A percentile compares a stretch with the other conserved stretches of the same genome.
These are phyloP conservation scores for Antitype chi DNA, from an alignment of 2,888 invertebrate species.

Conservation along the genomic window DNA sequence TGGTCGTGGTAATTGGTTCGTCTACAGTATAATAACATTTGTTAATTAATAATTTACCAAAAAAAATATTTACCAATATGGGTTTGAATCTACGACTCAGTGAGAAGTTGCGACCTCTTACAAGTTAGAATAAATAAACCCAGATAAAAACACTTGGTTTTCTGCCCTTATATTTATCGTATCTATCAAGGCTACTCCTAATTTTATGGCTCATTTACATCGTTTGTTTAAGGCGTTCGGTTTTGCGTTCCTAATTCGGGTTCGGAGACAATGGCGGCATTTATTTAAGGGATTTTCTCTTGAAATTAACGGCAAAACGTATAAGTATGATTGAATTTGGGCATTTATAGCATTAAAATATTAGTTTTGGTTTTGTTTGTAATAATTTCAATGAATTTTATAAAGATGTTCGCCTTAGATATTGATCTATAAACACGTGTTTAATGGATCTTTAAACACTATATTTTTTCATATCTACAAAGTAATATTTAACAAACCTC, in stretches of 20 bases:
- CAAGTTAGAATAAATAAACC: neutral
- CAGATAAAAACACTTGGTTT: constrained; percentile 9
- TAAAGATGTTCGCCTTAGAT: neutral
- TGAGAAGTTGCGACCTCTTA: no score
- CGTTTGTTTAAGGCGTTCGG: constrained; percentile 64
- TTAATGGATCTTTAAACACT: neutral
- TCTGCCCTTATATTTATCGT: constrained; percentile 26
- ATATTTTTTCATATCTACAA: neutral
- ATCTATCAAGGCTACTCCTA: constrained; percentile 57
- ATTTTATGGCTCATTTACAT: constrained; percentile 66
- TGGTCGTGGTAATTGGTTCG: no score
- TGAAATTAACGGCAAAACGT: constrained; percentile 39
- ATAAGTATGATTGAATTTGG: constrained; percentile 45
- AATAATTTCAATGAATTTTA: neutral
- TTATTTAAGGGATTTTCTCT: constrained; percentile 47
- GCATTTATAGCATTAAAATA: neutral
- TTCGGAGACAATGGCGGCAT: constrained; percentile 59
- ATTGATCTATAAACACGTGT: neutral
- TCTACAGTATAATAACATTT: no score
- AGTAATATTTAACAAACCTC: neutral
- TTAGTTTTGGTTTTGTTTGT: neutral
- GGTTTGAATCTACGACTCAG: no score
- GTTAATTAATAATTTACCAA: no score
- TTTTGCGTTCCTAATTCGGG: constrained; percentile 58
- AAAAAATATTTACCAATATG: no score